Base-by-base conservation (phyloP, 2,888 invertebrate genomes). In the Drosophila affinis region DNA sequence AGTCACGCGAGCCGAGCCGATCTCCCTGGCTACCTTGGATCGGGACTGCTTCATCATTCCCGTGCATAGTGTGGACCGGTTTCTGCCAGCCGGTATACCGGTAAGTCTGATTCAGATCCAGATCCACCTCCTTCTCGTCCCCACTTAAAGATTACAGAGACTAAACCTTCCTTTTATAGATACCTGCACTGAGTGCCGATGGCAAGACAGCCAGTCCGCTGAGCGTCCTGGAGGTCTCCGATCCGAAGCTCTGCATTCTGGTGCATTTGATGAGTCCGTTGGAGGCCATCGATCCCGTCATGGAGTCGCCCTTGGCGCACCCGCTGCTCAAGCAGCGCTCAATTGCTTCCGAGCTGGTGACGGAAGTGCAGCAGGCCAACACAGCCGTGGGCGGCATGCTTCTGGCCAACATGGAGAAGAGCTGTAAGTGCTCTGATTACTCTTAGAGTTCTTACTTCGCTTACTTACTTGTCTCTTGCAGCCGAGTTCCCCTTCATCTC, bases 41-140 rank as follows among this genome's bases (percentile, higher is more conserved):
- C 94, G 96, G 88, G 98, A 98, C 93, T 98, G 97, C 93, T 98
- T 98, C 93, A 97, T 98, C 91, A 97, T 98, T 92, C 98, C 98
- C 9, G 96, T 97, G 56, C 97, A 97, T 86, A 96, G 96, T 91
- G 94, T 97, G 85, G 96, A 96, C 91, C 94, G 97, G 83, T 98
- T 98, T 93, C 94, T 98, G 87, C 98, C 97, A 75, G 97, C 96
- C 78, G 97, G 97, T 88, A 96, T 97, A 75, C 97, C 97, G 92
- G 97, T 97, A 81, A 88, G 71, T 39, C 14, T 6, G 14, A 24
- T 18, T 1, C 18, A 18, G 18, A 18, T 18, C 18, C 2, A 18
- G 6, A 45, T 1, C n/a, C 2, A n/a, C 7, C 3, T 27, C 47
- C 9, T 5, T 24, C 24, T 24, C 21, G 21, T 27, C 45, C 48